phyloP scores from a whole-genome alignment of 2,888 invertebrate species.

The Apodemia hepburni region DNA sequence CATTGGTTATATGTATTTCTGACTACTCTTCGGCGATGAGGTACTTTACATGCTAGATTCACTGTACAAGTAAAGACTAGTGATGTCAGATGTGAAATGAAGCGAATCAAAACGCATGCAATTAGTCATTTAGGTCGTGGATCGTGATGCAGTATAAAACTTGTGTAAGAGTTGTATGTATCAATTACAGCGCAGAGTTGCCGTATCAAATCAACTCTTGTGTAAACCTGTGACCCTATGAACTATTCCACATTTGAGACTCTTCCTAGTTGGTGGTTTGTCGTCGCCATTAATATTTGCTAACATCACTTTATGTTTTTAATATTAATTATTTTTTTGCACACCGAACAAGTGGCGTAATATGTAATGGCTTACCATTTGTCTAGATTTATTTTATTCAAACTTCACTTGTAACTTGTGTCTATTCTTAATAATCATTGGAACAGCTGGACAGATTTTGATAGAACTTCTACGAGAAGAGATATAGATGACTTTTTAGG shows the following conservation, averaged over 20 bases:
- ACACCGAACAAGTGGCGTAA: too few relatives aligned
- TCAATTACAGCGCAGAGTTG: constrained; percentile 6
- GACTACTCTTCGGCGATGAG: too few relatives aligned
- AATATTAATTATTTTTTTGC: too few relatives aligned
- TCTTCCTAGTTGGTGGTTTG: neutral
- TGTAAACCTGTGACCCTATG: constrained; percentile 1
- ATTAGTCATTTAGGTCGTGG: constrained; percentile 16
- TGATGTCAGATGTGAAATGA: constrained; percentile 1
- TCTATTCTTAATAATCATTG: too few relatives aligned
- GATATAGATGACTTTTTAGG: too few relatives aligned
- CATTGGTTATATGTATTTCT: too few relatives aligned
- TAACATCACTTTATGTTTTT: neutral
- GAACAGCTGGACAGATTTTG: too few relatives aligned
- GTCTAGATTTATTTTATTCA: too few relatives aligned
- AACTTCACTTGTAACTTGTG: too few relatives aligned
- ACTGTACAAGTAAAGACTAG: neutral
- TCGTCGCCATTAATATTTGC: neutral
- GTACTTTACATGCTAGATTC: neutral
- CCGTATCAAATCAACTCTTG: constrained; percentile 7
- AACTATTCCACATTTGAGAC: neutral
- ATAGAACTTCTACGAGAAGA: too few relatives aligned
- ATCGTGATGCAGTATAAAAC: constrained; percentile 29
- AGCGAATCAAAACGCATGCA: constrained; percentile 9
- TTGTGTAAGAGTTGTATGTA: constrained; percentile 28
- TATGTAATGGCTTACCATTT: too few relatives aligned